Evolutionary conservation across 2,888 invertebrate species (phyloP).

Genomic region (Scelioninae gen. 1): DNA sequence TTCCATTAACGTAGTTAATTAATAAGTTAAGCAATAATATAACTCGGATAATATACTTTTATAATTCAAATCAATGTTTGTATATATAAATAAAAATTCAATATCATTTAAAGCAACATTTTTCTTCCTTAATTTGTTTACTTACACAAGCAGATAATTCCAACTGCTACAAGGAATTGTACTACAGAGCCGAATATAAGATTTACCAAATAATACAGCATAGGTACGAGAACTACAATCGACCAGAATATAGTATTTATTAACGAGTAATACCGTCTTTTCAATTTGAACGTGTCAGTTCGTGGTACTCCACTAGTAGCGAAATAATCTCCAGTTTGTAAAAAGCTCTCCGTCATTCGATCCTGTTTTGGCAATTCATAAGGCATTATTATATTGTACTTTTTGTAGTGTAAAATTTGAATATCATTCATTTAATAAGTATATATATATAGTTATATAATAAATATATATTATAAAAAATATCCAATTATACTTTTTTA

Average conservation of each 20-base stretch:
- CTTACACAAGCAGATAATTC: constrained; percentile 89
- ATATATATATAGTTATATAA: no score
- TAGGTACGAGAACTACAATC: constrained; percentile 88
- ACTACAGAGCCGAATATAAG: constrained; percentile 89
- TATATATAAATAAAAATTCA: no score
- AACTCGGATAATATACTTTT: no score
- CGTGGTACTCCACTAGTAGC: constrained; percentile 89
- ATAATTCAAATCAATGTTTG: no score
- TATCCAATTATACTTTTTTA: constrained; percentile 87
- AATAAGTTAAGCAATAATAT: no score
- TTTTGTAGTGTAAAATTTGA: no score
- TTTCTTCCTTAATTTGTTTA: no score
- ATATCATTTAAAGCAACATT: no score
- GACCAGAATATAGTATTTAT: constrained; percentile 91
- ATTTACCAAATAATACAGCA: constrained; percentile 88
- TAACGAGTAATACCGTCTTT: constrained; percentile 88
- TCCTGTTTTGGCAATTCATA: constrained; percentile 85
- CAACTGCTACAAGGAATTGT: constrained; percentile 88
- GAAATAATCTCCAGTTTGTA: constrained; percentile 92
- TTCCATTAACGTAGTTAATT: no score
- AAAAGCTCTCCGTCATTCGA: constrained; percentile 89
- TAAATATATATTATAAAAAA: not conserved
- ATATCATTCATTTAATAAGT: no score
- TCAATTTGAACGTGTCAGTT: constrained; percentile 86
- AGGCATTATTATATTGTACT: not conserved